Base-by-base conservation (phyloP, 2,888 invertebrate species). In the Nephrotoma flavescens region DNA sequence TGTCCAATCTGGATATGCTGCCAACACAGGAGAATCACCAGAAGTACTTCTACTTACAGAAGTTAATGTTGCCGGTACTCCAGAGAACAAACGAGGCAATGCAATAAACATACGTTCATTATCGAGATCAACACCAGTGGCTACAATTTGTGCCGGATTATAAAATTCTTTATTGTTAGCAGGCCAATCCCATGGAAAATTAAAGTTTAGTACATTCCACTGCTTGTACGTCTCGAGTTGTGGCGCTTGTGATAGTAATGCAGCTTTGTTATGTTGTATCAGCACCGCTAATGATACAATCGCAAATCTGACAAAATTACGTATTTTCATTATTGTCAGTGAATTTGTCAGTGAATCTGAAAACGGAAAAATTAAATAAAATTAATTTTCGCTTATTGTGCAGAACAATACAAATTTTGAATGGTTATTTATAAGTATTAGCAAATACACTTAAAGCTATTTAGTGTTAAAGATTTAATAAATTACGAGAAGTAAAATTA, bases 1-100 rank as follows among this genome's bases (percentile, higher is more conserved):
- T 0, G 95, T 94, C 96, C 95, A 96, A 88, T 95, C 94, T 0
- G 96, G 96, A 90, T 94, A 96, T 0, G 95, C 94, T 93, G 95
- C 94, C 84, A 96, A 91, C 86, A 93, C 93, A 1, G 96, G 96
- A 88, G 95, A 95, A 88, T 95, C 95, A 7, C 94, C 95, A 0
- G 93, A 91, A 0, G 94, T 94, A 87, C 93, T 93, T 86, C 95
- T 92, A 0, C 96, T 94, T 6, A 97, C 93, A 91, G 93, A 94
- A 12, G 93, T 94, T 6, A 97, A 89, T 0, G 96, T 96, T 0
- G 96, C 95, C 0, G 97, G 94, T 0, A 96, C 95, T 4, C 97
- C 97, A 0, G 94, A 93, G 87, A 96, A 93, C 42, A 96, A 91
- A 87, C 97, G 92, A 0, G 97, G 97, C 11, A 95, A 94, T 0